A percentile compares a stretch with the other conserved stretches of the same genome.
phyloP scores from a whole-genome alignment of 2,888 invertebrate genomes.

The Gisinianus flammeolus region DNA sequence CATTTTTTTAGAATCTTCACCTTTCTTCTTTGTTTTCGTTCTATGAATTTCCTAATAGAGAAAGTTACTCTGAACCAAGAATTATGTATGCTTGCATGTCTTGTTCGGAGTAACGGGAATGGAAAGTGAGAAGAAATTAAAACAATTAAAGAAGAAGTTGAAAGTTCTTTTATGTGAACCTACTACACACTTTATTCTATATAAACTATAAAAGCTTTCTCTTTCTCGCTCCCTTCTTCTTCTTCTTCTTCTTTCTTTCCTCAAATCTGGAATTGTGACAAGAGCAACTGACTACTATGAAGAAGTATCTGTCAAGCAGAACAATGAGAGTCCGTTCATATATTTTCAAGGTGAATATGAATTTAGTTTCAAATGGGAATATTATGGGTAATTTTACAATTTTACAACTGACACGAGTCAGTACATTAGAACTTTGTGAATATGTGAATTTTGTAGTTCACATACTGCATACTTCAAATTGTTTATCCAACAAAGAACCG shows the following conservation, averaged over 20 bases:
- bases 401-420: no score
- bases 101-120: not conserved
- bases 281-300: no score
- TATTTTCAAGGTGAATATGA: no score
- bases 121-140: not conserved
- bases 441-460: no score
- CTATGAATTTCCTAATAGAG: not conserved
- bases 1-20: not conserved
- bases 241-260: not conserved
- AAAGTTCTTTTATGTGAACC: not conserved
- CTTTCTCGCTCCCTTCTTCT: not conserved
- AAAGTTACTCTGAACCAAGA: not conserved
- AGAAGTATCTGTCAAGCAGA: no score
- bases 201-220: not conserved
- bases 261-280: not conserved
- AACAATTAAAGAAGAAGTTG: not conserved
- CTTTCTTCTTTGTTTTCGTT: not conserved
- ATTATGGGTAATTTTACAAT: no score
- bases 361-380: no score
- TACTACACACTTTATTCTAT: not conserved
- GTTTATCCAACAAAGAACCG: no score
- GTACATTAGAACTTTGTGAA: no score
- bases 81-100: not conserved
- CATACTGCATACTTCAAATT: no score
- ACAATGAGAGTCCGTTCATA: no score